Percentiles rank a stretch among this genome's conserved stretches.
Evolutionary conservation across 2,113 vertebrate species (phyloP).

Genomic region (Cercocebus atys): DNA sequence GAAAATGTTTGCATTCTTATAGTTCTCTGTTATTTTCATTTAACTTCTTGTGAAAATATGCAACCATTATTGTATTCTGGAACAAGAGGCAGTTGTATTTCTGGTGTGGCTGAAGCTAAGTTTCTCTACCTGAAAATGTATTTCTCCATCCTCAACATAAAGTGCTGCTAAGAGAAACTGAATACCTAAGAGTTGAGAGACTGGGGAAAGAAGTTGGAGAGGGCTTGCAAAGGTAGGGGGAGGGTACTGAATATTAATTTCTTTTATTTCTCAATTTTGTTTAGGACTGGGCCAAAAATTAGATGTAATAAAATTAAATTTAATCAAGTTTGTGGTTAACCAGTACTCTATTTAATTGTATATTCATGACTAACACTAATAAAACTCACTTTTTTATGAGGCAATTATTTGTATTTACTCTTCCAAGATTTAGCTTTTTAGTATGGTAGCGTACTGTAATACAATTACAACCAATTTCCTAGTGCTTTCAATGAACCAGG

Average conservation of each 20-base stretch:
- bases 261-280: neutral
- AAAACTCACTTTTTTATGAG: neutral
- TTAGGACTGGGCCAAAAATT: neutral
- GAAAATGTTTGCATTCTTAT: slow-evolving; percentile 42
- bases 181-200: neutral
- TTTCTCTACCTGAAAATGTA: neutral
- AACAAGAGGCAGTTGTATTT: neutral
- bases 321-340: neutral
- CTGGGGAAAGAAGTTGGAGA: neutral
- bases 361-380: neutral
- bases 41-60: slow-evolving; percentile 5
- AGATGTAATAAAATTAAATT: neutral
- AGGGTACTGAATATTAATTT: neutral
- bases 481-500: neutral
- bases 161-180: neutral
- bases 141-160: neutral
- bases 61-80: neutral
- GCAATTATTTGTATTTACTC: neutral
- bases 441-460: neutral
- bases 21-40: slow-evolving; percentile 28
- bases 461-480: neutral
- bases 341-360: neutral
- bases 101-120: neutral
- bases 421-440: neutral
- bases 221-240: neutral